Percentiles rank a stretch among this genome's conserved stretches.
Evolutionary conservation across 2,888 invertebrate genomes (phyloP).

Genomic region (Tethea ocularis): DNA sequence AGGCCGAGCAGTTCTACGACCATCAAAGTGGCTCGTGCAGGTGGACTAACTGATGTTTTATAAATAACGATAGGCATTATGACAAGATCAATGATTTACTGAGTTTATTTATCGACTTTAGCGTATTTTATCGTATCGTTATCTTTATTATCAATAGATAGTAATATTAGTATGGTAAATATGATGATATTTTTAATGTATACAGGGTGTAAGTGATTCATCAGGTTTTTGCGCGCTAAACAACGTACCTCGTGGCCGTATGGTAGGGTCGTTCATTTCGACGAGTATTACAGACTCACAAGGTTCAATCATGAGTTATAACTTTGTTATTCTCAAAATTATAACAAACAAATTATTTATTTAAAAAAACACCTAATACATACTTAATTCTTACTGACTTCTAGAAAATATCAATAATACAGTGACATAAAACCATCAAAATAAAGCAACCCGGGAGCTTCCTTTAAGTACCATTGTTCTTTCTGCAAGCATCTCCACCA

Average conservation of each 20-base stretch:
- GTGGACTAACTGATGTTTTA: slow-evolving; percentile 44
- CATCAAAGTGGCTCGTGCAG: slow-evolving; percentile 47
- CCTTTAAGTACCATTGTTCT: slow-evolving; percentile 44
- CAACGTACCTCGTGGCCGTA: no score
- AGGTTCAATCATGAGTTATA: no score
- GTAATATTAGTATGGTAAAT: no score
- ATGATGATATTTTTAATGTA: no score
- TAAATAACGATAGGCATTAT: slow-evolving; percentile 46
- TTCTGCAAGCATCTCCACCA: slow-evolving; percentile 45
- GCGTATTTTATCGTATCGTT: not conserved
- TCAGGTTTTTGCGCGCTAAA: no score
- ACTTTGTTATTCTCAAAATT: no score
- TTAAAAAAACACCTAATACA: no score
- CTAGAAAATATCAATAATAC: slow-evolving; percentile 18
- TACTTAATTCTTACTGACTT: no score
- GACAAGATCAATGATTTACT: not conserved
- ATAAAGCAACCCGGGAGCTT: slow-evolving; percentile 35
- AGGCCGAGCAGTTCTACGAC: slow-evolving; percentile 43
- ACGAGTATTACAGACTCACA: no score
- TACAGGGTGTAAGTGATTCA: no score
- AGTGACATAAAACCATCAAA: slow-evolving; percentile 37
- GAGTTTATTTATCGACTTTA: not conserved
- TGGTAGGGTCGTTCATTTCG: no score
- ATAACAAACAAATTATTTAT: no score
- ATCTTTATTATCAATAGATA: not conserved